Evolutionary conservation across 1,140 invertebrate genomes (phyloP).

Genomic region (Phocides pigmalion): DNA sequence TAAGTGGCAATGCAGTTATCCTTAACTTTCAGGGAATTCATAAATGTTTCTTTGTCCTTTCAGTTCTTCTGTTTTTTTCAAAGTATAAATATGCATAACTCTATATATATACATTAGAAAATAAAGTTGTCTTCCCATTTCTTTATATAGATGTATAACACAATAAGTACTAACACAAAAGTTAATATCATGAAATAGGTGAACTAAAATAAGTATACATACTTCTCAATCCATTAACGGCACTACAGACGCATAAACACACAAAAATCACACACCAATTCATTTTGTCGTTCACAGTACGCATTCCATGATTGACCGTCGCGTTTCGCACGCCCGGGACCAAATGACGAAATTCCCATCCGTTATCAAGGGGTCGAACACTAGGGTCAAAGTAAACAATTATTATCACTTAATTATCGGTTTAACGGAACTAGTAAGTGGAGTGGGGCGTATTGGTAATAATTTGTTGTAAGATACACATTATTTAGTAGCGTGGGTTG

Average conservation of each 20-base stretch:
- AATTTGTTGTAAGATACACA: slow-evolving; percentile 46
- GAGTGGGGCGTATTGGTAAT: slow-evolving; percentile 40
- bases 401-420: slow-evolving; percentile 69
- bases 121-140: too few relatives aligned
- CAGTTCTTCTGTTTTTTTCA: too few relatives aligned
- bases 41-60: too few relatives aligned
- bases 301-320: slow-evolving; percentile 51
- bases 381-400: slow-evolving; percentile 69
- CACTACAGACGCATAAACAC: slow-evolving; percentile 61
- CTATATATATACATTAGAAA: too few relatives aligned
- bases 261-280: slow-evolving; percentile 69
- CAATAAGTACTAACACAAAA: too few relatives aligned
- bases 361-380: slow-evolving; percentile 59
- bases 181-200: too few relatives aligned
- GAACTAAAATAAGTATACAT: slow-evolving; percentile 39
- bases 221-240: slow-evolving; percentile 66
- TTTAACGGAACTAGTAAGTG: slow-evolving; percentile 39
- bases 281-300: slow-evolving; percentile 54
- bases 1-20: too few relatives aligned
- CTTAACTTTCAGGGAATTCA: too few relatives aligned
- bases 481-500: slow-evolving; percentile 34
- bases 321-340: slow-evolving; percentile 45
- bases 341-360: slow-evolving; percentile 67
- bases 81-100: too few relatives aligned
- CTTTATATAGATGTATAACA: too few relatives aligned